Percentiles rank a stretch among this genome's conserved stretches.
phyloP scores from a whole-genome alignment of 2,797 vertebrate genomes.

The Philypnodon macrostomus region DNA sequence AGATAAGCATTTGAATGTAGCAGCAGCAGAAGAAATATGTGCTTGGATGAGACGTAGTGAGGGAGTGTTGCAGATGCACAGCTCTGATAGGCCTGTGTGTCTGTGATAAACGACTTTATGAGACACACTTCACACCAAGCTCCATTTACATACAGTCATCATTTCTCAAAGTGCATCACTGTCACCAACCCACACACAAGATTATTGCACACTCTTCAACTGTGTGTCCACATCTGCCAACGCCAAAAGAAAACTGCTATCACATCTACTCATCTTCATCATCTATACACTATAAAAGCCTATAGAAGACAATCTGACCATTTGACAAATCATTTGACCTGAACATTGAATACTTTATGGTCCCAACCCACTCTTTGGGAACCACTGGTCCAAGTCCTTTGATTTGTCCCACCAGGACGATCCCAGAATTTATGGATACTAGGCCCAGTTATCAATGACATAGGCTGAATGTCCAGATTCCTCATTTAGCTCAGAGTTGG shows the following conservation, averaged over 20 bases:
- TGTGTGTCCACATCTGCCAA: constrained; percentile 24
- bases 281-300: too few species aligned
- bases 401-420: too few species aligned
- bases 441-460: too few species aligned
- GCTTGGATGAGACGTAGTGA: constrained; percentile 19
- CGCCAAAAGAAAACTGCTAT: constrained; percentile 35
- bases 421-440: too few species aligned
- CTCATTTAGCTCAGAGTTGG: too few species aligned
- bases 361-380: too few species aligned
- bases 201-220: constrained; percentile 27
- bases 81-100: constrained; percentile 31
- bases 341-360: too few species aligned
- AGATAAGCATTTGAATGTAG: constrained; percentile 11
- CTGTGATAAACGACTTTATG: constrained; percentile 48
- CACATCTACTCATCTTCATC: constrained; percentile 46
- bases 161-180: constrained; percentile 42
- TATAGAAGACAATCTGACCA: too few species aligned
- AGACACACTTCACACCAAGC: constrained; percentile 45
- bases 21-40: constrained; percentile 6
- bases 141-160: constrained; percentile 60
- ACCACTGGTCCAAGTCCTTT: too few species aligned
- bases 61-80: constrained; percentile 41
- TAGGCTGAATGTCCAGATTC: too few species aligned
- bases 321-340: too few species aligned
- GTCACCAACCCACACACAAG: constrained; percentile 34